Conservation (phyloP, 2,797 vertebrate species). For the Mergus octosetaceus region DNA sequence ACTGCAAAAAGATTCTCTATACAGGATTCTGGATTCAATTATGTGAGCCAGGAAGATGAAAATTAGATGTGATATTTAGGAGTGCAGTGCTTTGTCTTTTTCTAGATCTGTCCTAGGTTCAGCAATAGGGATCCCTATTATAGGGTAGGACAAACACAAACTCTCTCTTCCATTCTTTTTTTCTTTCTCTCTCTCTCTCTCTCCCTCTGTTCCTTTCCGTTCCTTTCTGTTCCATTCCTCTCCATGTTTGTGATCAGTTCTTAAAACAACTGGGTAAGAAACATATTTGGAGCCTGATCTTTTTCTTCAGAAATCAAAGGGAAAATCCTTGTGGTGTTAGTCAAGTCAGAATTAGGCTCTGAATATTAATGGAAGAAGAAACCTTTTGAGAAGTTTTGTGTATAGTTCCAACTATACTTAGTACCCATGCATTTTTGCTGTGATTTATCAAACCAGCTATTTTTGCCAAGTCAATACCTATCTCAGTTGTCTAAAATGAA, state of each 20-base stretch:
- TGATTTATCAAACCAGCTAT: not conserved
- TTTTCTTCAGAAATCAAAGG: not conserved
- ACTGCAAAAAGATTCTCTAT: not conserved
- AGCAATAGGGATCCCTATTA: not conserved
- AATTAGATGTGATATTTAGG: not conserved
- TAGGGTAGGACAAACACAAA: accelerated
- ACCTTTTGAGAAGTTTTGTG: not conserved
- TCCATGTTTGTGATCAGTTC: not conserved
- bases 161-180: not conserved
- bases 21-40: not conserved
- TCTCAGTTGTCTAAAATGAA: not conserved
- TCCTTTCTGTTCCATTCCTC: not conserved
- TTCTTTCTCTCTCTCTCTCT: not conserved
- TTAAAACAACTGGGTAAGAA: not conserved
- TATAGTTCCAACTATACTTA: not conserved
- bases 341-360: not conserved
- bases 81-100: not conserved
- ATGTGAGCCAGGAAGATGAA: not conserved
- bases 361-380: not conserved
- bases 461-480: not conserved
- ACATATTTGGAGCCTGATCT: not conserved
- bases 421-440: not conserved
- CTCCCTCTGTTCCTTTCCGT: not conserved
- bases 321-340: not conserved
- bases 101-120: not conserved